Evolutionary conservation across 2,797 vertebrate genomes (phyloP).

Genomic region (Psittacula echo): DNA sequence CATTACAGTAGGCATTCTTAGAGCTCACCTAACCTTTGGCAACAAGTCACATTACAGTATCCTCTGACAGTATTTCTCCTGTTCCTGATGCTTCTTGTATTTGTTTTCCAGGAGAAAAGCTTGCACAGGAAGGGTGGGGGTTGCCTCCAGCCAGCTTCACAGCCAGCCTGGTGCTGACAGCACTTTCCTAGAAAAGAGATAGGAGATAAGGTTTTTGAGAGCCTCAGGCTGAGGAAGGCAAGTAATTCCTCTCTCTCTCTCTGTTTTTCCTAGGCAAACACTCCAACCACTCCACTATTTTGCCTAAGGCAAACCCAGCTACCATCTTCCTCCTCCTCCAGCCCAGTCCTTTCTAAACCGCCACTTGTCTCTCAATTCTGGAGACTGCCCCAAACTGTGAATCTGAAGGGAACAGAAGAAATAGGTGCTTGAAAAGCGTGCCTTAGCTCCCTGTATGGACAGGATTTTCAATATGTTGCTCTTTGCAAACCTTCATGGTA

Average conservation of each 20-base stretch:
- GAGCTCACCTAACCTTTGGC: neutral
- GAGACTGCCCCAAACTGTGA: neutral
- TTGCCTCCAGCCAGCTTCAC: neutral
- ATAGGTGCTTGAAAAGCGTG: neutral
- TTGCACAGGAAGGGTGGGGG: neutral
- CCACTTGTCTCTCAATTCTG: neutral
- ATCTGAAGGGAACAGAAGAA: neutral
- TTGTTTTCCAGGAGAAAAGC: conserved; percentile 30
- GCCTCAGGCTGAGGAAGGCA: neutral
- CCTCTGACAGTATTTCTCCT: neutral
- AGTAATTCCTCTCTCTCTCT: neutral
- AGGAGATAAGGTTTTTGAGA: conserved; percentile 12
- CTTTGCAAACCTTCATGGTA: neutral
- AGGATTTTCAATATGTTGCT: neutral
- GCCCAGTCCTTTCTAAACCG: neutral
- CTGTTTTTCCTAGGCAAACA: neutral
- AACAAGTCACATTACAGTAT: neutral
- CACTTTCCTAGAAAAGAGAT: neutral
- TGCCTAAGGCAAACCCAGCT: neutral
- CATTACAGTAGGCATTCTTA: neutral
- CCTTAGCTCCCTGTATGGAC: neutral
- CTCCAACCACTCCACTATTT: neutral
- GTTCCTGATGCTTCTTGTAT: neutral
- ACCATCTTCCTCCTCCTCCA: neutral
- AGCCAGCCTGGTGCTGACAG: neutral